Evolutionary conservation across 2,888 invertebrate species (phyloP), one percentile per base, ranked within the genome.

Genomic region (Cotesia congregata): DNA sequence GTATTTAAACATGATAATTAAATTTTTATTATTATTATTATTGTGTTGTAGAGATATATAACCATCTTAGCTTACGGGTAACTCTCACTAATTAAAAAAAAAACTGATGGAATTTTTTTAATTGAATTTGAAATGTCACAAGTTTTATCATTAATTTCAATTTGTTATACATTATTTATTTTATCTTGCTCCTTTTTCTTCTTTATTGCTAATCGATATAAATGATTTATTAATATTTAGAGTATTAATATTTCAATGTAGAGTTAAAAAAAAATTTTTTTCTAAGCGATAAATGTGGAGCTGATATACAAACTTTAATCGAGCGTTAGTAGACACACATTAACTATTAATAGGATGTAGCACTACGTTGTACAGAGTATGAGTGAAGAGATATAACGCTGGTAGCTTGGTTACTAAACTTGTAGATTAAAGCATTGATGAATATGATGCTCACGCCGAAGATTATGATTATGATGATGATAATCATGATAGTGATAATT

Each of bases 321-420:
- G 76, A 80, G 79, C 77, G 68, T 76, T 68, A 68, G 65, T 72
- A 60, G 20, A 67, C 60, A 81, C 78, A 78, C 78, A 80, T 79
- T 78, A 79, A 76, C 81, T 81, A 80, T 81, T 81, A 80, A 81
- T 81, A 81, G 80, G 78, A 75, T 64, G 64, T 64, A 64, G 38
- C 62, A 15, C n/a, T 41, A 39, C 62, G 60, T 39, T 64, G 9
- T 72, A 41, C 20, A 40, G 64, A 62, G 62, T 40, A 41, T 15
- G 17, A 50, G 40, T 17, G 6, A 9, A n/a, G 15, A 12, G 67
- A 39, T 39, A 39, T 15, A 39, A 67, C 40, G 39, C 67, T 50
- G 50, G 12, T 50, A 50, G 50, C 50, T 50, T 50, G 50, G 50
- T 50, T 12, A 50, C 50, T 50, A 50, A 50, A 50, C 50, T 50